phyloP scores from a whole-genome alignment of 2,797 vertebrate species.

The Harpagifer antarcticus region DNA sequence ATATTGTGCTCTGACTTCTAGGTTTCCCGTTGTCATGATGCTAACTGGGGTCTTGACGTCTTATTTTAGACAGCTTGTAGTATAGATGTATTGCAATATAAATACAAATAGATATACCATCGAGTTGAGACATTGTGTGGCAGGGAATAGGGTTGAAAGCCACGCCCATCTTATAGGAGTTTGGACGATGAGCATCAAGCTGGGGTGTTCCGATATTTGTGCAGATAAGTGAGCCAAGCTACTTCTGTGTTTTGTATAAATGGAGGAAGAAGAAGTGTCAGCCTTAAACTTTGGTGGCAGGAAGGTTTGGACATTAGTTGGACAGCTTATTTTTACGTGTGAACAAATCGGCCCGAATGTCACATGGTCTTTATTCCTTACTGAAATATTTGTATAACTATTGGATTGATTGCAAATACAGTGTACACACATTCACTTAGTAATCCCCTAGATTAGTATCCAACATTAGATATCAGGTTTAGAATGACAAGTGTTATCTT shows the following conservation, averaged over 20 bases:
- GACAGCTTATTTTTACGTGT: not conserved
- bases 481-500: not conserved
- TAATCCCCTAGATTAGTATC: not conserved
- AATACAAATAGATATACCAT: not conserved
- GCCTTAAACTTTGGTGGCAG: not conserved
- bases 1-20: conserved; percentile 25
- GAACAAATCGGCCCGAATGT: not conserved
- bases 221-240: not conserved
- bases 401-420: not conserved
- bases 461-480: not conserved
- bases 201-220: conserved; percentile 3
- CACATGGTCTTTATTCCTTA: too few relatives aligned
- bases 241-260: not conserved
- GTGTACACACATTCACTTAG: not conserved
- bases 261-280: not conserved
- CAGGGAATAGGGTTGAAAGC: conserved; percentile 10
- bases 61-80: conserved; percentile 33
- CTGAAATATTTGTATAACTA: not conserved
- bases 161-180: not conserved
- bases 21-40: conserved; percentile 29
- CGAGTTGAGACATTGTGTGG: conserved; percentile 10
- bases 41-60: conserved; percentile 25
- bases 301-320: not conserved
- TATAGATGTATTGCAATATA: conserved; percentile 20
- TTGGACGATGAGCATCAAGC: not conserved